phyloP scores from a whole-genome alignment of 1,140 invertebrate genomes.

The Eubasilissa regina region DNA sequence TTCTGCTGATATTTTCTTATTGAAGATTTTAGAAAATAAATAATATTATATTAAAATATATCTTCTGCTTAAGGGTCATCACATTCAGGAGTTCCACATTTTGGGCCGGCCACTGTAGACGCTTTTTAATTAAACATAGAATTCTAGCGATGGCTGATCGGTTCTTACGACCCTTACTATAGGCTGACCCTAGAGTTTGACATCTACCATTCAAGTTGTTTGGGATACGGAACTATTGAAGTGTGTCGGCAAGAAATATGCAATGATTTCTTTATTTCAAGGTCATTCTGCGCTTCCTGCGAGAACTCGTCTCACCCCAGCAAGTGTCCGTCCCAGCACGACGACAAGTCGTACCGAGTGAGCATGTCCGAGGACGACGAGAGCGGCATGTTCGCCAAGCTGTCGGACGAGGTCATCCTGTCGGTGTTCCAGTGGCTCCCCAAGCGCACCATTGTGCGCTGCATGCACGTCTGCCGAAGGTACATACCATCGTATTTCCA shows the following conservation, averaged over 20 bases:
- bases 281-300: slow-evolving; percentile 20
- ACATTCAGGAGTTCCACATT: no score
- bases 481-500: slow-evolving; percentile 65
- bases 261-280: background rate
- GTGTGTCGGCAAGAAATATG: background rate
- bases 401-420: slow-evolving; percentile 88
- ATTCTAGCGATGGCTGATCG: no score
- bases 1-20: no score
- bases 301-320: background rate
- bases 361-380: background rate
- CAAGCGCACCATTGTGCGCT: slow-evolving; percentile 81
- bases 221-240: no score
- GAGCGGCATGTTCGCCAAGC: slow-evolving; percentile 49
- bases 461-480: slow-evolving; percentile 80
- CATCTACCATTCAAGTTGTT: no score
- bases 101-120: no score
- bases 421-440: slow-evolving; percentile 87
- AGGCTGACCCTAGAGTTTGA: no score
- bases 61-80: no score
- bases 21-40: no score
- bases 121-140: no score
- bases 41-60: no score
- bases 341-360: background rate
- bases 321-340: background rate
- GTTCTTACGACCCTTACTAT: no score